These are phyloP conservation scores for Sebastes hopkinsi DNA, from an alignment of 2,797 vertebrate species.

Conservation along the genomic window DNA sequence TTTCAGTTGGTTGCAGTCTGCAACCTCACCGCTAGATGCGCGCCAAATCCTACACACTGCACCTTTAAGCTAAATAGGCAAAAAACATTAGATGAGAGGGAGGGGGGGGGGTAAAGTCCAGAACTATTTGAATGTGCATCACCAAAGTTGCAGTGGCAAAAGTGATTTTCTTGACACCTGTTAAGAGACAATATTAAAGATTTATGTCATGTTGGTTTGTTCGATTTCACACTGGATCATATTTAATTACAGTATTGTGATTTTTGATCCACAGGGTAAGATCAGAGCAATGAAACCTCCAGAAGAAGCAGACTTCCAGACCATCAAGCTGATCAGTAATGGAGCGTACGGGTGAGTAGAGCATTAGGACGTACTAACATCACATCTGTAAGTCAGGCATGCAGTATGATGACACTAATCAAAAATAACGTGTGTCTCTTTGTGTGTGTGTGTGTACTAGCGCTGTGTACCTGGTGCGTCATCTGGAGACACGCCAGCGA, in stretches of 20 bases:
- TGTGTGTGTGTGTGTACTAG: conserved; percentile 61
- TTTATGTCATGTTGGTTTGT: neutral
- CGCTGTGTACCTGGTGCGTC: conserved; percentile 92
- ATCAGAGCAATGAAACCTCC: conserved; percentile 88
- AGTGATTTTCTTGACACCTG: neutral
- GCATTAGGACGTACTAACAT: neutral
- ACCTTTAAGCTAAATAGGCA: neutral
- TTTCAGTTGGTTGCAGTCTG: too few species aligned
- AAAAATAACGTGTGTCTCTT: neutral
- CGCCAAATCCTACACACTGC: too few species aligned
- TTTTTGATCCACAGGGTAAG: conserved; percentile 82
- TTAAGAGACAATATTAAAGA: neutral
- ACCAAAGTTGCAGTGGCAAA: neutral
- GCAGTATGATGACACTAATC: neutral
- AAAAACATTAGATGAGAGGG: neutral
- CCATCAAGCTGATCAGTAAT: conserved; percentile 95
- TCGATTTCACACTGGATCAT: neutral
- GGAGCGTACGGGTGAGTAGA: conserved; percentile 91
- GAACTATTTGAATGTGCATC: neutral
- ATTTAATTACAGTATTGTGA: neutral
- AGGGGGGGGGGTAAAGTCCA: neutral
- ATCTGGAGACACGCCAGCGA: conserved; percentile 89
- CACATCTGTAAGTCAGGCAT: neutral
- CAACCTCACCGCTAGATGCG: too few species aligned
- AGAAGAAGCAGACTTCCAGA: conserved; percentile 93